These are phyloP conservation scores for Lochmaea capreae DNA, from an alignment of 2,888 invertebrate species.

Conservation along the genomic window DNA sequence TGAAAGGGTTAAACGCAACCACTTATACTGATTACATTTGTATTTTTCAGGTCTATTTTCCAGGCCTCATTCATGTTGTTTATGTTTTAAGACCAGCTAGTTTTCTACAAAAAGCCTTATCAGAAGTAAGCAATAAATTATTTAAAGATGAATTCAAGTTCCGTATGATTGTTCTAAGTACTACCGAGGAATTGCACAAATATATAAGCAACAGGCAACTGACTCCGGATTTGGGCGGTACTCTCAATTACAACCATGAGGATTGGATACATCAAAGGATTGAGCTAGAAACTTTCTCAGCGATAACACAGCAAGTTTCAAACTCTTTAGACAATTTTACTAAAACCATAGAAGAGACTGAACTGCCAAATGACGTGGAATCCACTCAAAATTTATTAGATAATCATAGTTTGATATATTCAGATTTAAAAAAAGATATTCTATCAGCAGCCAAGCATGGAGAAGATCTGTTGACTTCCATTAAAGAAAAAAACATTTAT, in stretches of 20 bases:
- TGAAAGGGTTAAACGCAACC: background rate
- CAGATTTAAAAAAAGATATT: slow-evolving; percentile 85
- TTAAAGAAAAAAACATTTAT: slow-evolving; percentile 70
- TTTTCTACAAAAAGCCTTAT: slow-evolving; percentile 95
- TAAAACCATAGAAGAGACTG: slow-evolving; percentile 88
- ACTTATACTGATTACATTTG: background rate
- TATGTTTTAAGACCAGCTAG: slow-evolving; percentile 93
- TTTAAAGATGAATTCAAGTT: slow-evolving; percentile 94
- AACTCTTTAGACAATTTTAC: slow-evolving; percentile 88
- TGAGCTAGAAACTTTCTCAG: slow-evolving; percentile 95
- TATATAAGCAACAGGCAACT: slow-evolving; percentile 86
- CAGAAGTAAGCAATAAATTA: slow-evolving; percentile 92
- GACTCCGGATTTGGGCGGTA: slow-evolving; percentile 90
- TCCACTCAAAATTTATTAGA: slow-evolving; percentile 89
- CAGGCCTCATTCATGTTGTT: slow-evolving; percentile 92
- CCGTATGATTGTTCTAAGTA: slow-evolving; percentile 88
- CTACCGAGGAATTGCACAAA: slow-evolving; percentile 86
- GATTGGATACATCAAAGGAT: slow-evolving; percentile 98
- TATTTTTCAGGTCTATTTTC: slow-evolving; percentile 86
- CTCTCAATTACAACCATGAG: slow-evolving; percentile 89
- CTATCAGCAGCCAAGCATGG: slow-evolving; percentile 89
- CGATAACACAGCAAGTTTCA: slow-evolving; percentile 90
- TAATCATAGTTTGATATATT: slow-evolving; percentile 81
- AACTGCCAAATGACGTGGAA: slow-evolving; percentile 93
- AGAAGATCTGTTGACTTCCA: slow-evolving; percentile 83